phyloP scores from a whole-genome alignment of 2,113 vertebrate species.

The Murina feae region DNA sequence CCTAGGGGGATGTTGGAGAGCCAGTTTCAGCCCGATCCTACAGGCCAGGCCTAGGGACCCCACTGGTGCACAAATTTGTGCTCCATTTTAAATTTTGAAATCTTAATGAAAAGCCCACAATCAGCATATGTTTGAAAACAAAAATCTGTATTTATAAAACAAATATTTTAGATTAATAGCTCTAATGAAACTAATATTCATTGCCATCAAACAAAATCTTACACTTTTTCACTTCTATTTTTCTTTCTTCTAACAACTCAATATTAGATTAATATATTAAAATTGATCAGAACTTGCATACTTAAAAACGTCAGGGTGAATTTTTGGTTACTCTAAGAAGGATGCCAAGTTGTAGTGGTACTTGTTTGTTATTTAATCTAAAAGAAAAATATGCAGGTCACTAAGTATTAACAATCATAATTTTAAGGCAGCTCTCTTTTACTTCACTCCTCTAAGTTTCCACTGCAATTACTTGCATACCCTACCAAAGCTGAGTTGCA shows the following conservation, averaged over 20 bases:
- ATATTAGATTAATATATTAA: neutral
- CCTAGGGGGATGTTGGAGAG: too few relatives aligned
- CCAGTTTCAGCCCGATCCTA: too few relatives aligned
- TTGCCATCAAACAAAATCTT: neutral
- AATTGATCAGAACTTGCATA: neutral
- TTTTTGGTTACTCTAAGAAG: neutral
- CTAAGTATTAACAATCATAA: neutral
- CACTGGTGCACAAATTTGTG: too few relatives aligned
- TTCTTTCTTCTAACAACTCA: neutral
- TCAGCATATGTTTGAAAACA: conserved; percentile 9
- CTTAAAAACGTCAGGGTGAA: neutral
- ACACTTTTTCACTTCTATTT: neutral
- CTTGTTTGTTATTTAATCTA: neutral
- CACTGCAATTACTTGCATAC: rapidly evolving
- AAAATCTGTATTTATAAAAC: conserved; percentile 21
- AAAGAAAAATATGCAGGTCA: neutral
- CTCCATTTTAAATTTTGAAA: neutral
- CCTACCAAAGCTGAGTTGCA: neutral
- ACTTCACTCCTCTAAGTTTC: neutral
- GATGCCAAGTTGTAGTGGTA: neutral
- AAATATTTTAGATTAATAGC: conserved; percentile 4
- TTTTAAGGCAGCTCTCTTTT: neutral
- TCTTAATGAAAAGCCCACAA: neutral
- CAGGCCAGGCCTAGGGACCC: too few relatives aligned
- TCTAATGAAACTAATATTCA: conserved; percentile 3